phyloP scores from a whole-genome alignment of 2,888 invertebrate genomes.

The Netelia fuscicornis region DNA sequence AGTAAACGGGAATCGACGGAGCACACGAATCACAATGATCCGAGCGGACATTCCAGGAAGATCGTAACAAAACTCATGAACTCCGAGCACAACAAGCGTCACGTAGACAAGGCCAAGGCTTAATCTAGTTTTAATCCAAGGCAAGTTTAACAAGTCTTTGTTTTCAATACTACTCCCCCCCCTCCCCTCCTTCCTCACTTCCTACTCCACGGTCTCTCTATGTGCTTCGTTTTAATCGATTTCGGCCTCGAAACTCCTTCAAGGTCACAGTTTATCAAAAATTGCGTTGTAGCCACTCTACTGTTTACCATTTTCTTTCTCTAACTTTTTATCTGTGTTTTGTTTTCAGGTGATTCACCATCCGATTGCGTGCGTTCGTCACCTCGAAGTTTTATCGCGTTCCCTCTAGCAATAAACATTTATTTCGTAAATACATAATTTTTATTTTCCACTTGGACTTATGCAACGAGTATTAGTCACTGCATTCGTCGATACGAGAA shows the following conservation, averaged over 20 bases:
- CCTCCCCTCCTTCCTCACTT: not conserved
- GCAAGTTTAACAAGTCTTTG: conserved; percentile 37
- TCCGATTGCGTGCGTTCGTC: conserved; percentile 30
- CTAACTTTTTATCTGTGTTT: conserved; percentile 29
- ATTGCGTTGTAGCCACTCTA: conserved; percentile 40
- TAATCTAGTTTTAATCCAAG: conserved; percentile 57
- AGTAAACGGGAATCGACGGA: conserved; percentile 94
- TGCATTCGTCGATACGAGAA: conserved; percentile 18
- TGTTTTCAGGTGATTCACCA: conserved; percentile 46
- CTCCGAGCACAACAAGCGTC: conserved; percentile 92
- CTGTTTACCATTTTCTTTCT: conserved; percentile 13
- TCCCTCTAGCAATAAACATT: conserved; percentile 23
- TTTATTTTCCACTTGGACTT: conserved; percentile 30
- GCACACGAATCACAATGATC: conserved; percentile 96
- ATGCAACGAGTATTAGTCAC: conserved; percentile 54
- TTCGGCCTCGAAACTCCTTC: conserved; percentile 1
- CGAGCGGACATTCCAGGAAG: conserved; percentile 97
- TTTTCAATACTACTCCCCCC: not conserved
- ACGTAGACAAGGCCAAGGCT: conserved; percentile 81
- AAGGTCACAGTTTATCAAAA: conserved; percentile 31
- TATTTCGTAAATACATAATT: not conserved
- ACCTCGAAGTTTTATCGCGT: conserved; percentile 34
- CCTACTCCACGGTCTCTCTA: not conserved
- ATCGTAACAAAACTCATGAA: conserved; percentile 94
- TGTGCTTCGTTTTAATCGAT: conserved; percentile 15